Percentiles rank a stretch among this genome's conserved stretches.
Evolutionary conservation across 1,140 invertebrate genomes (phyloP).

Genomic region (Globodera ellingtonae): DNA sequence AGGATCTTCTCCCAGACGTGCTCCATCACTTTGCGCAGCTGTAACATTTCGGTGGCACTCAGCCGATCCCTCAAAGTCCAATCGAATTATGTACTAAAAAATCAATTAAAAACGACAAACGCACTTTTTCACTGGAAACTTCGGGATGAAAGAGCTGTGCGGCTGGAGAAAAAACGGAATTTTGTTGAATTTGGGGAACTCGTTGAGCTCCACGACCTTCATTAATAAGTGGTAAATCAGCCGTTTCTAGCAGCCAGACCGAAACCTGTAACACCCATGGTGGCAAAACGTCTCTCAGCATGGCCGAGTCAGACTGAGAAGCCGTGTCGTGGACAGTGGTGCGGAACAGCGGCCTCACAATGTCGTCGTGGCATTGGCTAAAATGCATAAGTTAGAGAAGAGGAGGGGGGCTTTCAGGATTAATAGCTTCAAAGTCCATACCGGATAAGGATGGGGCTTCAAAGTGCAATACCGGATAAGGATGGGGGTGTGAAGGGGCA

Average conservation of each 20-base stretch:
- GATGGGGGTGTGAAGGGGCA: slow-evolving; percentile 91
- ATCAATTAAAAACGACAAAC: slow-evolving; percentile 23
- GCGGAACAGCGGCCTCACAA: slow-evolving; percentile 73
- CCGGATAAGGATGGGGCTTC: slow-evolving; percentile 86
- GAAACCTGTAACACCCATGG: slow-evolving; percentile 77
- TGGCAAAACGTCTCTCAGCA: slow-evolving; percentile 91
- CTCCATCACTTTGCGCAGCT: slow-evolving; percentile 97
- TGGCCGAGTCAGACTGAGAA: slow-evolving; percentile 88
- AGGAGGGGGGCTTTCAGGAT: too few relatives aligned
- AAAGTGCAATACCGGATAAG: slow-evolving; percentile 78
- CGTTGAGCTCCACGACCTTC: slow-evolving; percentile 71
- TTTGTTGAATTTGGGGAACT: slow-evolving; percentile 92
- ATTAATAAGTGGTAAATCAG: not conserved
- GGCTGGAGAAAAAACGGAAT: slow-evolving; percentile 94
- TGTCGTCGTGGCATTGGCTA: slow-evolving; percentile 34
- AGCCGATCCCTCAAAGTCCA: slow-evolving; percentile 78
- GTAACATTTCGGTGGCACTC: slow-evolving; percentile 97
- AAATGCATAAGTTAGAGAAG: not conserved
- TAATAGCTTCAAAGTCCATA: slow-evolving; percentile 58
- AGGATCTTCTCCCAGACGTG: slow-evolving; percentile 97
- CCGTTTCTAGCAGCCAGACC: too few relatives aligned
- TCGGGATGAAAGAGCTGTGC: slow-evolving; percentile 83
- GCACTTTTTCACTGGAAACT: slow-evolving; percentile 85
- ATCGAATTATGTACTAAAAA: not conserved
- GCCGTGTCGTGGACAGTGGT: slow-evolving; percentile 87